Conservation (phyloP, 2,113 vertebrate genomes). For the Bubo scandiacus region DNA sequence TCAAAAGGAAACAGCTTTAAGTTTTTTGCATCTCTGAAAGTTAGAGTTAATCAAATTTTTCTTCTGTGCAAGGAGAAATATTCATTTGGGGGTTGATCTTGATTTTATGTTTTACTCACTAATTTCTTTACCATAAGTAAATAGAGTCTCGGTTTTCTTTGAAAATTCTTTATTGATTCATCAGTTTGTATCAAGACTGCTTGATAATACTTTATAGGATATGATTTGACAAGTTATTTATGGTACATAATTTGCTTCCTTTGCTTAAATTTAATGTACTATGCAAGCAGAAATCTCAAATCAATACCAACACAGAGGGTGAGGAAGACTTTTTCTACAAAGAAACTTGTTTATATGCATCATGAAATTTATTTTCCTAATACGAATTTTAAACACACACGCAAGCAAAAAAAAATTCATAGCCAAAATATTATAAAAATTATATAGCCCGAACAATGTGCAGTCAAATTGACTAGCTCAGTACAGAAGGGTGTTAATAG, state of each 20-base stretch:
- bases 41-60: not conserved
- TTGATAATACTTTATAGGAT: not conserved
- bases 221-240: constrained; percentile 37
- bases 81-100: not conserved
- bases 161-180: not conserved
- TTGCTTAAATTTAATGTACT: constrained; percentile 13
- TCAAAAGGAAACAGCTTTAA: not conserved
- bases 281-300: constrained; percentile 25
- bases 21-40: not conserved
- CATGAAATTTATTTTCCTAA: not conserved
- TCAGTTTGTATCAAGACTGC: not conserved
- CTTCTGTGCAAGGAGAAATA: not conserved
- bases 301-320: not conserved
- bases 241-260: constrained; percentile 1
- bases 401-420: not conserved
- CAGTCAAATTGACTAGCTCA: not conserved
- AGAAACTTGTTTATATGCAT: not conserved
- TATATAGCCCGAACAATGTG: not conserved
- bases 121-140: not conserved
- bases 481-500: not conserved
- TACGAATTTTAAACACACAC: not conserved
- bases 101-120: not conserved
- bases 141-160: not conserved
- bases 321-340: not conserved
- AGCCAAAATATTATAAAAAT: not conserved